Conservation (phyloP, 2,888 invertebrate genomes). For the Odiellus spinosus region DNA sequence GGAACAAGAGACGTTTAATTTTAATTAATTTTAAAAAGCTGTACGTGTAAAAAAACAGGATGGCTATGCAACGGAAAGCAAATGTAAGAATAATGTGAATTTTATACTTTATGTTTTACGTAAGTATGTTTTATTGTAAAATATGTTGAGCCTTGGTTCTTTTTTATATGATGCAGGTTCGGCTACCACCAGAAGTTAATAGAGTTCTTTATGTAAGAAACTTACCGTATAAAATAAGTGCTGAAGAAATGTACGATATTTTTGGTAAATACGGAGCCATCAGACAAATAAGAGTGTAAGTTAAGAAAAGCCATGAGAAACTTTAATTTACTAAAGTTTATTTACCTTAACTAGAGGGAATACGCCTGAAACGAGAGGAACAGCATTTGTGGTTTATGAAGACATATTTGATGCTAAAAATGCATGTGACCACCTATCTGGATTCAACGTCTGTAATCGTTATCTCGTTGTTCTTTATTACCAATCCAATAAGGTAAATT, state of each 20-base stretch:
- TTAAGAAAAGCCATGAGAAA: no score
- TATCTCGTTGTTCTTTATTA: constrained; percentile 98
- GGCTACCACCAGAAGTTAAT: constrained; percentile 96
- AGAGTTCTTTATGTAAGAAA: constrained; percentile 90
- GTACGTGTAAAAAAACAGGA: not conserved
- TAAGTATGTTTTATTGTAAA: no score
- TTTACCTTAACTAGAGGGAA: constrained; percentile 56
- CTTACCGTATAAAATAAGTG: constrained; percentile 96
- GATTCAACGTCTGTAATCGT: constrained; percentile 96
- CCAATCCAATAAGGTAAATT: constrained; percentile 50
- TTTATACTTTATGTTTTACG: no score
- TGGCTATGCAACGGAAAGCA: constrained; percentile 3
- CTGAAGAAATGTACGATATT: constrained; percentile 99
- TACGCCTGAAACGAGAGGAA: constrained; percentile 92
- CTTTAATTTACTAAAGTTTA: constrained; percentile 2
- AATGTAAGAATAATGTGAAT: not conserved
- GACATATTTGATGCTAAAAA: constrained; percentile 99
- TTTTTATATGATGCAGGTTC: constrained; percentile 44
- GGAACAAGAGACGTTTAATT: no score
- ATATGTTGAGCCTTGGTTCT: no score
- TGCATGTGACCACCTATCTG: constrained; percentile 96
- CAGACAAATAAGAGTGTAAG: constrained; percentile 92
- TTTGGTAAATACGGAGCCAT: constrained; percentile 99
- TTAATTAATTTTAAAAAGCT: no score
- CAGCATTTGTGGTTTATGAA: constrained; percentile 98